Base-by-base conservation (phyloP, 2,888 invertebrate genomes). In the Oligia latruncula region DNA sequence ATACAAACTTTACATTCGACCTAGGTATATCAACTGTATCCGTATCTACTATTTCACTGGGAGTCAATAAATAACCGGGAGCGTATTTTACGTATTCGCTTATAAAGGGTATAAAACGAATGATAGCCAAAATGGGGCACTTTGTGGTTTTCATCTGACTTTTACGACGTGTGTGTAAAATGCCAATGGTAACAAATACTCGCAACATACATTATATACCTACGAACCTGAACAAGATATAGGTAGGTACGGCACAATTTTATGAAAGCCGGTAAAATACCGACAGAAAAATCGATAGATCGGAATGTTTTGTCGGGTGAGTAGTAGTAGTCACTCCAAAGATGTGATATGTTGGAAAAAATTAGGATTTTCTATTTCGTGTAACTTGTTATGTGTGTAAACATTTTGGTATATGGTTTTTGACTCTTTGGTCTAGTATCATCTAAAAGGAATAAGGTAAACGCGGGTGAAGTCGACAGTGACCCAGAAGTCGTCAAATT, bases 101-200 rank as follows among this genome's bases (percentile, higher is more conserved):
- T 90, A 87, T 80, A 88, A 81, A 87, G 90, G 87, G 83, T 86
- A 90, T 92, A 91, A 92, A 93, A 84, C 84, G 90, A 89, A 91
- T 90, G 91, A 91, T 90, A 84, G 79, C 83, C 87, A 89, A 90
- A 60, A 93, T 88, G 88, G 83, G 87, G 81, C 87, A 88, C 88
- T 91, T 92, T 90, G 91, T 81, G 91, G 91, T 87, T 88, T 88
- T 84, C 90, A 89, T 92, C 91, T 90, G 88, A 89, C 86, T 89
- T 93, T 93, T 93, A 93, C 90, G 87, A 91, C 89, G 85, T 86
- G 83, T 86, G 76, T 89, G 90, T 92, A 92, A 92, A 93, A 92
- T 79, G 81, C 75, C 88, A 89, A 91, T 90, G 91, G 90, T 82
- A 87, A 88, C 85, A 90, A 89, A 84, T 86, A 72, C 15, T 74